Evolutionary conservation across 2,888 invertebrate genomes (phyloP).

Genomic region (Athalia cordata): DNA sequence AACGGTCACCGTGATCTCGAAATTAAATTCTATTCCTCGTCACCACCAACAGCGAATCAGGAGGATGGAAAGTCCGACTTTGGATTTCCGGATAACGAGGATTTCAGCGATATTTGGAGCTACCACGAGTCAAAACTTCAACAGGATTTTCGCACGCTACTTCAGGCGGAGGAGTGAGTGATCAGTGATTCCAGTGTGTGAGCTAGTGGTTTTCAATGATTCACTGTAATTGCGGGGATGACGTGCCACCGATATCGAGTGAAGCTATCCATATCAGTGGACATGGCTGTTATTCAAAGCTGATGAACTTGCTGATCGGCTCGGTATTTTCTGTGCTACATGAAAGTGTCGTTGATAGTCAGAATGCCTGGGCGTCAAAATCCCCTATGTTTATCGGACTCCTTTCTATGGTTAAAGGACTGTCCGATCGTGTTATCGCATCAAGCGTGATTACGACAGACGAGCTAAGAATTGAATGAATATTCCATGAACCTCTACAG

Average conservation of each 20-base stretch:
- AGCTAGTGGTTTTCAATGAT: conserved; percentile 41
- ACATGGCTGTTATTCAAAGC: background rate
- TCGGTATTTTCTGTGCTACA: background rate
- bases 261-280: too few species aligned
- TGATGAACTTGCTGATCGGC: background rate
- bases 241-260: background rate
- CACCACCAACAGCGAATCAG: conserved; percentile 74
- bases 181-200: conserved; percentile 25
- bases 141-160: conserved; percentile 68
- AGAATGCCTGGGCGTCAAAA: background rate
- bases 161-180: conserved; percentile 70
- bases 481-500: conserved; percentile 28
- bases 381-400: background rate
- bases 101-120: conserved; percentile 70
- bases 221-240: conserved; percentile 28
- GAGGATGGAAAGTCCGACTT: conserved; percentile 58
- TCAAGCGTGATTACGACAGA: conserved; percentile 39
- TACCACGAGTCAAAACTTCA: conserved; percentile 70
- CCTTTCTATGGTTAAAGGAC: background rate
- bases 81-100: conserved; percentile 52
- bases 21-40: conserved; percentile 85
- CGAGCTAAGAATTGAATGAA: conserved; percentile 38
- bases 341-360: conserved; percentile 24
- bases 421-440: conserved; percentile 36
- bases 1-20: conserved; percentile 87